Percentiles rank a stretch among this genome's conserved stretches.
phyloP scores from a whole-genome alignment of 2,113 vertebrate genomes.

The Micronycteris hirsuta region DNA sequence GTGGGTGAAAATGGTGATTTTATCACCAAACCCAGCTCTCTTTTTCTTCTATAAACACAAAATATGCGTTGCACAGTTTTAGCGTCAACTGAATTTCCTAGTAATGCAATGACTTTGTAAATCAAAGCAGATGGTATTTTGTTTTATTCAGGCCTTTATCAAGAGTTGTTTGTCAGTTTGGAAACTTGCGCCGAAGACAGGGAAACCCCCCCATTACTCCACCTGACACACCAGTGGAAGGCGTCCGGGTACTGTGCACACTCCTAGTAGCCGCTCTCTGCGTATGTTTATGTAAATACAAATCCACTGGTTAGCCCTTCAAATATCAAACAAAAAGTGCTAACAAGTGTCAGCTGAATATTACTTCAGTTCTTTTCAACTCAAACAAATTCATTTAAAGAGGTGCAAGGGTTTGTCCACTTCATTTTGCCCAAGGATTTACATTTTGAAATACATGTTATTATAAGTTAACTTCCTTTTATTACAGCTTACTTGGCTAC shows the following conservation, averaged over 20 bases:
- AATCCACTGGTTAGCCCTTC: too few species aligned
- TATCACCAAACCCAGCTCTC: not conserved
- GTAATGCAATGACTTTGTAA: not conserved
- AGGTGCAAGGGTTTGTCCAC: rapidly evolving
- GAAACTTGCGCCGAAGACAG: not conserved
- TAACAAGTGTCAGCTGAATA: not conserved
- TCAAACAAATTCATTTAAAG: not conserved
- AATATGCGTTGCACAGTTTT: not conserved
- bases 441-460: not conserved
- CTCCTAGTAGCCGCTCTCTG: not conserved
- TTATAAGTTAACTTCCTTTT: not conserved
- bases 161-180: not conserved
- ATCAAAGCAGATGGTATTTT: not conserved
- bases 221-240: rapidly evolving
- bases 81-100: not conserved
- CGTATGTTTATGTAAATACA: rapidly evolving
- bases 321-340: too few species aligned
- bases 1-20: not conserved
- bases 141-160: not conserved
- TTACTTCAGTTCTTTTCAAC: not conserved
- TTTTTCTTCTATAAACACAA: not conserved
- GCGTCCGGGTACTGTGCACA: rapidly evolving
- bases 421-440: not conserved
- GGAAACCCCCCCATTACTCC: not conserved
- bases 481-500: not conserved